Evolutionary conservation across 1,140 invertebrate species (phyloP), one percentile per base, ranked within the genome.

Genomic region (Drosophila varians): DNA sequence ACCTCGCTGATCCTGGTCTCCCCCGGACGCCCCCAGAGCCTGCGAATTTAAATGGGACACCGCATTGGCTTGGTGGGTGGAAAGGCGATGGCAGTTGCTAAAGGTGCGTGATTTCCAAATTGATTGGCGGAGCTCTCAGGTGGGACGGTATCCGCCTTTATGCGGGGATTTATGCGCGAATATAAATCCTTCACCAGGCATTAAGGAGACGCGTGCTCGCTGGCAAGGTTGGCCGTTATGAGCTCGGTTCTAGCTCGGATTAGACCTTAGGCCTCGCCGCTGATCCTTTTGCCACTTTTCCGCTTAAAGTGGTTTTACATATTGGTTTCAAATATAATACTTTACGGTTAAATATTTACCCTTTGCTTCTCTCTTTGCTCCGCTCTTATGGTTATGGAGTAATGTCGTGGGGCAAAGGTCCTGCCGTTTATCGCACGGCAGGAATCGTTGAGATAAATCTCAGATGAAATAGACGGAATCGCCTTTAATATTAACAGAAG

Each of bases 111-210:
- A 62, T 51, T 56, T 69, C 52, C 53, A 54, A 74, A 74, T 79
- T 75, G 62, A 79, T 60, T 77, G 68, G 57, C 49, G 56, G 42
- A 77, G 31, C 65, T 60, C 60, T 55, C 36, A 31, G 60, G 56
- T 71, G 75, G 64, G 64, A 70, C 58, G 71, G 58, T 58, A 61
- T 64, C 56, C 70, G 64, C 78, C 75, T 71, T 71, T 80, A 80
- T 79, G 71, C 57, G 52, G 52, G 65, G 77, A 58, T 79, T 79
- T 71, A 79, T 66, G 58, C 60, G 55, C 58, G 57, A 80, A 80
- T 60, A 76, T 75, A 79, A 80, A 80, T 79, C 71, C 68, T 56
- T 60, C 64, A 53, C 34, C 54, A 36, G 64, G 25, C 19, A 58
- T 71, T 70, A 54, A 31, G 48, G 48, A 53, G 55, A 60, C 53